phyloP scores from a whole-genome alignment of 2,888 invertebrate species.

The Leptinotarsa tumamoca region DNA sequence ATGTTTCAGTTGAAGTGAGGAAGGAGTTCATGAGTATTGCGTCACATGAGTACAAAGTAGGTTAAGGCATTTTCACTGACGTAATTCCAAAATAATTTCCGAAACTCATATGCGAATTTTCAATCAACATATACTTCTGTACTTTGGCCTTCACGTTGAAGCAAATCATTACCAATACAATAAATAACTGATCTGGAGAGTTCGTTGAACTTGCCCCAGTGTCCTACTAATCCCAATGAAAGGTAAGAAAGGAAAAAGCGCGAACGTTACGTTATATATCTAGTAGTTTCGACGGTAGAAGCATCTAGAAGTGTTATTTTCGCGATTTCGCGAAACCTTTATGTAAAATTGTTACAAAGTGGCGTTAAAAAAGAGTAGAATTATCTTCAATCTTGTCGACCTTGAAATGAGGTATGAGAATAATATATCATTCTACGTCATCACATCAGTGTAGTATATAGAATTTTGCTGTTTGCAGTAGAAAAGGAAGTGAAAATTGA shows the following conservation, averaged over 20 bases:
- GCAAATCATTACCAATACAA: constrained; percentile 16
- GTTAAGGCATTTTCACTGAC: constrained; percentile 1
- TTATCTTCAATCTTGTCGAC: constrained; percentile 7
- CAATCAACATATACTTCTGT: neutral
- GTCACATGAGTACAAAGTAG: neutral
- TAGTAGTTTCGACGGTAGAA: constrained; percentile 28
- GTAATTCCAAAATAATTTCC: constrained; percentile 11
- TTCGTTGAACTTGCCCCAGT: constrained; percentile 66
- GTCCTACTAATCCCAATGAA: constrained; percentile 66
- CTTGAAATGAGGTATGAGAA: neutral
- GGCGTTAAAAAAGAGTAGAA: neutral
- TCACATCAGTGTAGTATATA: too few species aligned
- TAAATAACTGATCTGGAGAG: constrained; percentile 55
- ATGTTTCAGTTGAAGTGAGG: neutral
- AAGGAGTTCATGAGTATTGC: neutral
- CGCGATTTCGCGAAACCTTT: constrained; percentile 5
- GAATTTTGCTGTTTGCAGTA: too few species aligned
- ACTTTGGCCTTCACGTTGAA: neutral
- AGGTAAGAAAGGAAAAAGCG: constrained; percentile 58
- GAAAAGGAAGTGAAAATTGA: too few species aligned
- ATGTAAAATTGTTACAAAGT: constrained; percentile 20
- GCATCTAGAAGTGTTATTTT: constrained; percentile 22
- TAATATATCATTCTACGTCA: neutral
- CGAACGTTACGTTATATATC: constrained; percentile 44
- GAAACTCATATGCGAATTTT: neutral